A percentile compares a stretch with the other conserved stretches of the same genome.
These are phyloP conservation scores for Panthera uncia DNA, from an alignment of 2,113 vertebrate genomes.

Conservation along the genomic window DNA sequence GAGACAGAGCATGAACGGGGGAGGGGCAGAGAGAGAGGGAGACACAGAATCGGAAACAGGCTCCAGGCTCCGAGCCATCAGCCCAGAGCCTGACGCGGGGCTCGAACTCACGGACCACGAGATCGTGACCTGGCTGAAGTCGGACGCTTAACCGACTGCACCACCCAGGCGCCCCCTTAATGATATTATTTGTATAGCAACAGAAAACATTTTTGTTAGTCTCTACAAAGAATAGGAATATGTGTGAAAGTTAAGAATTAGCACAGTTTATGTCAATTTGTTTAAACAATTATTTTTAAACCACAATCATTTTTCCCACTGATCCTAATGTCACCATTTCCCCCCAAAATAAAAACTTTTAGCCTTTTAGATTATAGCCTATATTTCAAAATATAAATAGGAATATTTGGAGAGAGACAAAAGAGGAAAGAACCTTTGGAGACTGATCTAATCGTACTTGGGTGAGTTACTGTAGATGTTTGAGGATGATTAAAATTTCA, in stretches of 20 bases:
- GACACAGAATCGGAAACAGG: no score
- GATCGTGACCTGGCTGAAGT: no score
- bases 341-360: not conserved
- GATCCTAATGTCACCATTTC: not conserved
- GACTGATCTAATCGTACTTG: not conserved
- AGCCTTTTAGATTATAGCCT: not conserved
- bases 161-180: no score
- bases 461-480: not conserved
- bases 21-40: no score
- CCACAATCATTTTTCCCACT: not conserved
- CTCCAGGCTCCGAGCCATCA: no score
- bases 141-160: no score
- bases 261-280: not conserved
- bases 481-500: not conserved
- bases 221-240: not conserved
- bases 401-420: not conserved
- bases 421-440: not conserved
- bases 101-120: no score
- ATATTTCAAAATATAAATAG: conserved; percentile 7
- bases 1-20: no score
- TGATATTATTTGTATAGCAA: not conserved
- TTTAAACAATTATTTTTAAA: not conserved
- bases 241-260: not conserved
- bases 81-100: no score
- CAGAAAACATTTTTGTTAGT: not conserved